Evolutionary conservation across 1,140 invertebrate species (phyloP).

Genomic region (Ridgeia piscesae): DNA sequence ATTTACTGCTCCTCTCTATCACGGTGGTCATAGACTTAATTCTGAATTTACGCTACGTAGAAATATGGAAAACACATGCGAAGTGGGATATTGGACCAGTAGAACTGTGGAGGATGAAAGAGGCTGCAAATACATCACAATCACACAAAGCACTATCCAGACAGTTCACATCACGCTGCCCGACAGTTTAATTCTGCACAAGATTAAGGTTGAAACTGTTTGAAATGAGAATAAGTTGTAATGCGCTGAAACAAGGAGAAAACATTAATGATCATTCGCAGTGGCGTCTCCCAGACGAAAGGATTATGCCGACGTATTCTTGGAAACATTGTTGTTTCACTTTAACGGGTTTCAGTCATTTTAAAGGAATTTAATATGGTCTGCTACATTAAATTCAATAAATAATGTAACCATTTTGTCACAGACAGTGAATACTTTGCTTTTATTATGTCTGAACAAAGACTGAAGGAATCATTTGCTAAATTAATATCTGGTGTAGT

Average conservation of each 20-base stretch:
- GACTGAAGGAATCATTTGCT: background rate
- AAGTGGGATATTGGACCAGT: background rate
- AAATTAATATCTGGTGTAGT: background rate
- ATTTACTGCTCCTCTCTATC: background rate
- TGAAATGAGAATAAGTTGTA: constrained; percentile 1
- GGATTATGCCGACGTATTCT: background rate
- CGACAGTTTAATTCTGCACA: background rate
- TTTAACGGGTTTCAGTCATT: background rate
- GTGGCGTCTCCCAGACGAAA: background rate
- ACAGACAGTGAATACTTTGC: background rate
- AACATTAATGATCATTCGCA: background rate
- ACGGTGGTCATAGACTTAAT: background rate
- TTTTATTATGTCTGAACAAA: background rate
- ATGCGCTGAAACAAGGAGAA: background rate
- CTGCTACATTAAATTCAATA: background rate
- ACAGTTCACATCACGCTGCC: background rate
- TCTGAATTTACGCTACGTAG: background rate
- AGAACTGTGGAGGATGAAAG: background rate
- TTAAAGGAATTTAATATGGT: background rate
- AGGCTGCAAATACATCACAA: background rate
- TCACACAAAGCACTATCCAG: background rate
- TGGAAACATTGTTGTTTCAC: background rate
- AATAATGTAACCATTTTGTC: background rate
- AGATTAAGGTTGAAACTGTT: constrained; percentile 1
- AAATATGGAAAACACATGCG: background rate